Conservation (phyloP, 1,140 invertebrate genomes). For the Drosophila neocordata region DNA sequence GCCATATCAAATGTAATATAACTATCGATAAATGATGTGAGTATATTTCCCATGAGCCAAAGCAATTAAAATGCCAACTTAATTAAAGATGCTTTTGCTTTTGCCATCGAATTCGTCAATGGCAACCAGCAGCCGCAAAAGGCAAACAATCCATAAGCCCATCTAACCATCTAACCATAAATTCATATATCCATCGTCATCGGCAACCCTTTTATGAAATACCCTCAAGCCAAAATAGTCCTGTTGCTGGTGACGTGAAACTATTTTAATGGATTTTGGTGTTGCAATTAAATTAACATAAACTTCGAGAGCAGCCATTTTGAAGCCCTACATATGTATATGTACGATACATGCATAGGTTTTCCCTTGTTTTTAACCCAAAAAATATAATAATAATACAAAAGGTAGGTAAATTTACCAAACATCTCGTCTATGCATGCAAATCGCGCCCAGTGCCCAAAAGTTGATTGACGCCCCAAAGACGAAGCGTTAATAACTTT, state of each 20-base stretch:
- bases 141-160: slow-evolving; percentile 64
- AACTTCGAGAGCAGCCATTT: slow-evolving; percentile 48
- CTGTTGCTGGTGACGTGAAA: slow-evolving; percentile 60
- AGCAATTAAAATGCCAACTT: slow-evolving; percentile 73
- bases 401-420: slow-evolving; percentile 1
- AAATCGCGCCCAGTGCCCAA: slow-evolving; percentile 55
- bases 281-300: slow-evolving; percentile 82
- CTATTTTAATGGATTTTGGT: slow-evolving; percentile 74
- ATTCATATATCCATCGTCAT: slow-evolving; percentile 6
- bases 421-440: slow-evolving; percentile 37
- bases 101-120: slow-evolving; percentile 66
- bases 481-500: slow-evolving; percentile 80
- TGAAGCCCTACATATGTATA: slow-evolving; percentile 21
- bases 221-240: slow-evolving; percentile 9
- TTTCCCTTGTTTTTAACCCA: slow-evolving; percentile 68
- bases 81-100: slow-evolving; percentile 60
- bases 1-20: slow-evolving; percentile 68
- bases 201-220: slow-evolving; percentile 20
- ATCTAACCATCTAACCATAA: too few relatives aligned
- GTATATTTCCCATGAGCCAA: slow-evolving; percentile 48
- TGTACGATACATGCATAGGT: slow-evolving; percentile 18
- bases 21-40: slow-evolving; percentile 75
- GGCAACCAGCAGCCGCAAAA: slow-evolving; percentile 69
- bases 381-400: slow-evolving; percentile 29
- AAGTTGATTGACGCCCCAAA: slow-evolving; percentile 69